Conservation (phyloP, 2,113 vertebrate genomes). For the Triplophysa rosa region DNA sequence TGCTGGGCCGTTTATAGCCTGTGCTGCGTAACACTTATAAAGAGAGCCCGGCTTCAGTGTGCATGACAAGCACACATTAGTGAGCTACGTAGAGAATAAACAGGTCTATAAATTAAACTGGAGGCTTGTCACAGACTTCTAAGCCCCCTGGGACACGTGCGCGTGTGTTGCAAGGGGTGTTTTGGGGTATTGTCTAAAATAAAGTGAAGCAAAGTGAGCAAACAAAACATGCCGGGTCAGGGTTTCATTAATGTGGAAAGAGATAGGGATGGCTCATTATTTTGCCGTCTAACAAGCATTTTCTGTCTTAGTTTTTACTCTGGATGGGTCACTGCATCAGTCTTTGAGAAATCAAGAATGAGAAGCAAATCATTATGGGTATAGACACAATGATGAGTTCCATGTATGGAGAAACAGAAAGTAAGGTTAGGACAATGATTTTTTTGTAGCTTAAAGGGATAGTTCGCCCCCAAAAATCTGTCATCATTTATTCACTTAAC, state of each 20-base stretch:
- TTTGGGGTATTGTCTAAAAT: slow-evolving; percentile 50
- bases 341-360: not conserved
- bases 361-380: not conserved
- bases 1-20: not conserved
- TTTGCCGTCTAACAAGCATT: slow-evolving; percentile 38
- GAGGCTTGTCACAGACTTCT: not conserved
- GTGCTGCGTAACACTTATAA: slow-evolving; percentile 24
- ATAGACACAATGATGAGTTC: not conserved
- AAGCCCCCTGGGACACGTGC: not conserved
- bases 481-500: no score
- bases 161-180: slow-evolving; percentile 12
- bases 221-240: slow-evolving; percentile 1
- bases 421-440: no score
- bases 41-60: slow-evolving; percentile 9
- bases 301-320: not conserved
- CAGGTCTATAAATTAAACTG: slow-evolving; percentile 47
- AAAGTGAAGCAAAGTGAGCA: not conserved
- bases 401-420: not conserved
- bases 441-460: no score
- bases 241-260: not conserved
- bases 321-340: not conserved
- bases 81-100: slow-evolving; percentile 47
- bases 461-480: no score
- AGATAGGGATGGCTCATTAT: slow-evolving; percentile 9
- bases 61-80: slow-evolving; percentile 46